Conservation (phyloP, 2,113 vertebrate species). For the Forbesichthys agassizii region DNA sequence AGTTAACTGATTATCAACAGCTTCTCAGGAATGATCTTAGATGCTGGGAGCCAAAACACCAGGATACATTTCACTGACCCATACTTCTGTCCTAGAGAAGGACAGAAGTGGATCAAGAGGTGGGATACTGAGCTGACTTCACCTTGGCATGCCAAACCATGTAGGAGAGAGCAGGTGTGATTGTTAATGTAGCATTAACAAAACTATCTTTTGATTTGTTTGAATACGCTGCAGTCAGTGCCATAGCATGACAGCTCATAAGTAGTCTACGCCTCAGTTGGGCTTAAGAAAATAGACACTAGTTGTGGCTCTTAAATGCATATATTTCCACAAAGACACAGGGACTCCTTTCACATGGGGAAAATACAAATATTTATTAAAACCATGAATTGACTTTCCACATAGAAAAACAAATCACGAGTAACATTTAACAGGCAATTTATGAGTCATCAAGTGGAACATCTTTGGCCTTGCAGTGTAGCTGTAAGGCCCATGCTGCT, state of each 20-base stretch:
- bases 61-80: slow-evolving; percentile 28
- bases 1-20: slow-evolving; percentile 49
- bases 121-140: not conserved
- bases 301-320: slow-evolving; percentile 14
- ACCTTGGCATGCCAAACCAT: slow-evolving; percentile 13
- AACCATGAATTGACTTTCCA: slow-evolving; percentile 25
- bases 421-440: slow-evolving; percentile 10
- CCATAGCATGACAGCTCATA: not conserved
- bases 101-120: slow-evolving; percentile 27
- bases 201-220: too few relatives aligned
- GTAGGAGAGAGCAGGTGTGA: not conserved
- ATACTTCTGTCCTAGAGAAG: not conserved
- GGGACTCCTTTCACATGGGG: not conserved
- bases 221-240: slow-evolving; percentile 3
- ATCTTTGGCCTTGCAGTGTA: not conserved
- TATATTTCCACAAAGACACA: slow-evolving; percentile 36
- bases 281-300: slow-evolving; percentile 6
- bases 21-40: slow-evolving; percentile 30
- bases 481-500: not conserved
- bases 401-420: slow-evolving; percentile 19
- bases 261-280: slow-evolving; percentile 4
- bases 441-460: slow-evolving; percentile 35
- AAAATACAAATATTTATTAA: slow-evolving; percentile 41
- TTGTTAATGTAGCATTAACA: too few relatives aligned
- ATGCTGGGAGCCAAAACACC: slow-evolving; percentile 7